These are phyloP conservation scores for Scylla paramamosain DNA, from an alignment of 1,140 invertebrate genomes.

Conservation along the genomic window DNA sequence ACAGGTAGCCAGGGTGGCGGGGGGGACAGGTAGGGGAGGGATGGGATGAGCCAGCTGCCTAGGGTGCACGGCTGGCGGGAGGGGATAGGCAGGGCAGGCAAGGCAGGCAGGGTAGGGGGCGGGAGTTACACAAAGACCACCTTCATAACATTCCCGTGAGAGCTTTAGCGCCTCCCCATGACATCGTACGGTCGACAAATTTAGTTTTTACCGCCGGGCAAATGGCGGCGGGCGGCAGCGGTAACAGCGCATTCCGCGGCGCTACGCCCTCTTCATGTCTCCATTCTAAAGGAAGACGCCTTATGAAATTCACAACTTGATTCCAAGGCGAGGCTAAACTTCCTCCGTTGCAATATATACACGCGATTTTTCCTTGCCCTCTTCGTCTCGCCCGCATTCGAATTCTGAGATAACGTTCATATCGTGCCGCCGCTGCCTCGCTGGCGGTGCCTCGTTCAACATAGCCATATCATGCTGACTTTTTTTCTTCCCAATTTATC, in stretches of 20 bases:
- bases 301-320: constrained; percentile 24
- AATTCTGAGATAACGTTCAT: neutral
- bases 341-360: neutral
- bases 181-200: constrained; percentile 2
- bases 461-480: no score
- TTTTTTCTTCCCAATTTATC: no score
- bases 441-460: no score
- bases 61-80: no score
- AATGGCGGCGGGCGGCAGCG: neutral
- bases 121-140: no score
- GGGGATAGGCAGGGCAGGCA: no score
- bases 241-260: neutral
- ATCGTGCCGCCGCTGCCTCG: neutral
- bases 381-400: neutral
- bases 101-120: no score
- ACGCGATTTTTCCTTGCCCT: neutral
- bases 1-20: no score
- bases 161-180: neutral
- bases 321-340: neutral
- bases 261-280: neutral
- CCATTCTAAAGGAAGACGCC: constrained; percentile 16
- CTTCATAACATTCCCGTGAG: constrained; percentile 7
- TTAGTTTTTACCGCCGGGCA: neutral
- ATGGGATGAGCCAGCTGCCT: no score
- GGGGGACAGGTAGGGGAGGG: no score